Conservation (phyloP, 2,113 vertebrate species). For the Alexandromys fortis region DNA sequence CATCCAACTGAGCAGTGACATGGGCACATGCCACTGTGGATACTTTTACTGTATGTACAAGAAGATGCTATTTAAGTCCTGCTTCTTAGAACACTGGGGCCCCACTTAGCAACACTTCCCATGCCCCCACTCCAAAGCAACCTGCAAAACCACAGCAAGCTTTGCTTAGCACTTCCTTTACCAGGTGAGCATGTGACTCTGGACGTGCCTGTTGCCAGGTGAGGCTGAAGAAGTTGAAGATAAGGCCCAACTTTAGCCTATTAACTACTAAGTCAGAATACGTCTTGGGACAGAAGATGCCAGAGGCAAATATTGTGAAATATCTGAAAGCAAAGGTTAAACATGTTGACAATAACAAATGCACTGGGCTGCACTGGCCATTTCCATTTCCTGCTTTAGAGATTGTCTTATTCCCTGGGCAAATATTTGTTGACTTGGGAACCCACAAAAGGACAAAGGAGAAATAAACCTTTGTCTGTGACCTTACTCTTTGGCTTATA, state of each 20-base stretch:
- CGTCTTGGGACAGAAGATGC: neutral
- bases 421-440: constrained; percentile 49
- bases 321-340: constrained; percentile 64
- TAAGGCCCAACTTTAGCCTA: neutral
- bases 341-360: neutral
- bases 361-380: neutral
- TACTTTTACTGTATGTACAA: neutral
- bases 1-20: neutral
- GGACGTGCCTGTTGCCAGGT: no score
- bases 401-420: constrained; percentile 18
- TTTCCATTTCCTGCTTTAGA: constrained; percentile 52
- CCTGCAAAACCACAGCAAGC: neutral
- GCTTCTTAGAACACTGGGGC: neutral
- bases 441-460: constrained; percentile 27
- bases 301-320: constrained; percentile 51
- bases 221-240: constrained; percentile 11
- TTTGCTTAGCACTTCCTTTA: neutral
- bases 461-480: constrained; percentile 36
- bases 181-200: neutral
- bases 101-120: neutral
- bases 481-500: constrained; percentile 45
- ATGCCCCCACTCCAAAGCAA: neutral
- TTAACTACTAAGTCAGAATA: constrained; percentile 32
- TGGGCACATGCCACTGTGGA: neutral
- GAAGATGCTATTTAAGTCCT: neutral